These are phyloP conservation scores for Poecile montanus DNA, from an alignment of 2,797 vertebrate genomes.

Conservation along the genomic window DNA sequence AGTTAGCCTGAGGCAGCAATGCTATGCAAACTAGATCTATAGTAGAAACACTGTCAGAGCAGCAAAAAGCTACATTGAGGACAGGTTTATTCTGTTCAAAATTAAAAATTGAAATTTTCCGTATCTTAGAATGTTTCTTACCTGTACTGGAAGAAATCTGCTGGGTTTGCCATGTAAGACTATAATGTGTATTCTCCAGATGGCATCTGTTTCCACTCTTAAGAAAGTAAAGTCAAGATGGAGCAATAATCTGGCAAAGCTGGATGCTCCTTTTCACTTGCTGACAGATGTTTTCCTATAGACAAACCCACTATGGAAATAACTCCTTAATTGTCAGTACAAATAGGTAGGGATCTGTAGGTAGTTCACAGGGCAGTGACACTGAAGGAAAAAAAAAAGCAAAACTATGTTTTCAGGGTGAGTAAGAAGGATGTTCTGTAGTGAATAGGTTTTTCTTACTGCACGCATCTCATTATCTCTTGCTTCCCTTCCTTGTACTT, in stretches of 20 bases:
- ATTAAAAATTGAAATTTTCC: not conserved
- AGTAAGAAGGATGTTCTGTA: not conserved
- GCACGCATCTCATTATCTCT: fast-evolving
- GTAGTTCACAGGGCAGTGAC: not conserved
- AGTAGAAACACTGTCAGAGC: not conserved
- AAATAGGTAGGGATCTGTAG: not conserved
- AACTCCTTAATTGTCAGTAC: not conserved
- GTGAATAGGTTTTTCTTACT: not conserved
- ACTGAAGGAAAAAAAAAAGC: not conserved
- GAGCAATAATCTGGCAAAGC: not conserved
- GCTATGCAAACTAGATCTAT: not conserved
- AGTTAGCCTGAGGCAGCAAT: not conserved
- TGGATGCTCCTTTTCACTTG: not conserved
- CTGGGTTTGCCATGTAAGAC: not conserved
- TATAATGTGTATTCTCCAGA: not conserved
- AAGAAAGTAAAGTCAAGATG: not conserved
- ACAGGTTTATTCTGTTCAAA: not conserved
- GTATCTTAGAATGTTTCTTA: not conserved
- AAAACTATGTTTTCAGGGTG: not conserved
- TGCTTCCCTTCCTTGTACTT: not conserved
- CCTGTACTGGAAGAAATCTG: not conserved
- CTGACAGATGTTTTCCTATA: not conserved
- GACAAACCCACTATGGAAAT: not conserved
- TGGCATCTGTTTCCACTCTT: not conserved
- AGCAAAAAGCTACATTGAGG: not conserved